Evolutionary conservation across 2,888 invertebrate genomes (phyloP).

Genomic region (Cheilosia vernalis): DNA sequence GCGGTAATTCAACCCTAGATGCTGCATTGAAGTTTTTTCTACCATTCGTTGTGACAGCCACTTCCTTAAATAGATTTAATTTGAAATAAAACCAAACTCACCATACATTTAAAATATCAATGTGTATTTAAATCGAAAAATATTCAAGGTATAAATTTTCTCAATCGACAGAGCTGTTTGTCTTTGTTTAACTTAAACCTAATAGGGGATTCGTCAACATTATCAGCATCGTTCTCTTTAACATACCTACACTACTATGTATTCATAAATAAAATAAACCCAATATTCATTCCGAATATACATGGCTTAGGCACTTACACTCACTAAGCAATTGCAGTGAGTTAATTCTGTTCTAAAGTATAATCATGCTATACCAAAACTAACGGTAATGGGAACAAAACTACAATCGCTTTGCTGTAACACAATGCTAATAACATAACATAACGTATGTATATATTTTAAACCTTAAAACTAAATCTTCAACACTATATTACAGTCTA

Average conservation of each 20-base stretch:
- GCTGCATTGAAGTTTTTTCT: too few species aligned
- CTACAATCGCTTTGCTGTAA: constrained; percentile 26
- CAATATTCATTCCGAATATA: constrained; percentile 40
- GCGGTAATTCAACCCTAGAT: too few species aligned
- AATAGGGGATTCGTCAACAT: constrained; percentile 65
- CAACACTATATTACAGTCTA: constrained; percentile 63
- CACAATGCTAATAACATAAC: not conserved
- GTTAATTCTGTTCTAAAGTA: constrained; percentile 40
- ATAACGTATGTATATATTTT: constrained; percentile 19
- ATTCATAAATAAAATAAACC: constrained; percentile 58
- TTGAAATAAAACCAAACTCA: not conserved
- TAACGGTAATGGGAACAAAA: constrained; percentile 22
- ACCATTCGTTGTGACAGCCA: too few species aligned
- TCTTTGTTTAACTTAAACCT: constrained; percentile 51
- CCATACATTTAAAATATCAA: constrained; percentile 64
- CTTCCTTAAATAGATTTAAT: not conserved
- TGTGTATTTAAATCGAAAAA: constrained; percentile 63
- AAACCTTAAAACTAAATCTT: constrained; percentile 49
- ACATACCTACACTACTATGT: constrained; percentile 37
- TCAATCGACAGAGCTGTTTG: constrained; percentile 20
- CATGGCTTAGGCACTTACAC: constrained; percentile 42
- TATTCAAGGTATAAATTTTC: constrained; percentile 61
- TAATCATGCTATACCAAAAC: constrained; percentile 18
- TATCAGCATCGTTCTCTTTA: constrained; percentile 19
- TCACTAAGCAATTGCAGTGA: constrained; percentile 19